Evolutionary conservation across 2,888 invertebrate species (phyloP).

Genomic region (Plagodis pulveraria): DNA sequence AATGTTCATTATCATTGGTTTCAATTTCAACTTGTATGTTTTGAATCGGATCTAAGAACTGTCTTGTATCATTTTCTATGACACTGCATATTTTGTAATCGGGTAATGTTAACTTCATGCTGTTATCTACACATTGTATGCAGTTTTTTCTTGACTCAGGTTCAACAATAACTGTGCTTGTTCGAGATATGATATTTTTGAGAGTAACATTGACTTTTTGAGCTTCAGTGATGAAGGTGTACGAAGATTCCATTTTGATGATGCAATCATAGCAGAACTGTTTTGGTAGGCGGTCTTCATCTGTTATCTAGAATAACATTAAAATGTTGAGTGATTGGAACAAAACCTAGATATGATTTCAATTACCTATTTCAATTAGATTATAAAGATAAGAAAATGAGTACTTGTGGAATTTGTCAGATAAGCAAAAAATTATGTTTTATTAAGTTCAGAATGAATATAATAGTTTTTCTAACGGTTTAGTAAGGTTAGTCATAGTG

Average conservation of each 20-base stretch:
- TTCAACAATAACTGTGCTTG: slow-evolving; percentile 61
- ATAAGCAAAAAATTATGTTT: too few relatives aligned
- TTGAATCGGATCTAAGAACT: slow-evolving; percentile 36
- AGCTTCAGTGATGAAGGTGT: slow-evolving; percentile 74
- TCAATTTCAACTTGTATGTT: slow-evolving; percentile 11
- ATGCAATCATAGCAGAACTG: slow-evolving; percentile 80
- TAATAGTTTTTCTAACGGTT: too few relatives aligned
- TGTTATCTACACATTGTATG: slow-evolving; percentile 31
- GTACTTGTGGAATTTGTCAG: too few relatives aligned
- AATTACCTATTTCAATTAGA: too few relatives aligned
- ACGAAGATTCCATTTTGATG: slow-evolving; percentile 77
- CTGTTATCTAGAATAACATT: slow-evolving; percentile 53
- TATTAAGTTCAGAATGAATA: too few relatives aligned
- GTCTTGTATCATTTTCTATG: slow-evolving; percentile 41
- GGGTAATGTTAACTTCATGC: slow-evolving; percentile 56
- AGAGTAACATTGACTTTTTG: slow-evolving; percentile 66
- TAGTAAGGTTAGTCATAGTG: too few relatives aligned
- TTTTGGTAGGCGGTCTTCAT: slow-evolving; percentile 75
- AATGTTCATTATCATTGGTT: slow-evolving; percentile 4
- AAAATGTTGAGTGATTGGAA: not conserved
- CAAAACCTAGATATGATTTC: too few relatives aligned
- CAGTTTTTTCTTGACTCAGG: slow-evolving; percentile 42
- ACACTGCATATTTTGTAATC: slow-evolving; percentile 63
- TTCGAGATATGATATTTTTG: slow-evolving; percentile 62
- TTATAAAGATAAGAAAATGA: too few relatives aligned